These are phyloP conservation scores for Tyrannus savana DNA, from an alignment of 2,113 vertebrate species.

Conservation along the genomic window DNA sequence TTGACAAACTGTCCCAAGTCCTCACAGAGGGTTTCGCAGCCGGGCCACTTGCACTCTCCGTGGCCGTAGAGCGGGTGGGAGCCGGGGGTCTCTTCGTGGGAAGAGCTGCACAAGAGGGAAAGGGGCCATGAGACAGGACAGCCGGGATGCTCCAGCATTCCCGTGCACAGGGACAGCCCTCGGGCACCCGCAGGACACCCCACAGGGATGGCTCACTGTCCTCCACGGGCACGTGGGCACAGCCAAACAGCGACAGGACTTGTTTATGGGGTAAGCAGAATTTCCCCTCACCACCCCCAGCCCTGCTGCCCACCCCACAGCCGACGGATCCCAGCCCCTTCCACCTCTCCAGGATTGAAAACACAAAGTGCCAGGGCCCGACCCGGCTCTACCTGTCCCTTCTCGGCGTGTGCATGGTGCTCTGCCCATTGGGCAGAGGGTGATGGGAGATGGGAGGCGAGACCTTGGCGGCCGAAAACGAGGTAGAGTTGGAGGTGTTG, in stretches of 20 bases:
- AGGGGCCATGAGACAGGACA: not conserved
- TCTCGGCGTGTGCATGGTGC: slow-evolving; percentile 91
- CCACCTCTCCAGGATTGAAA: not conserved
- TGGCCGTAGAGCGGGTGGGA: slow-evolving; percentile 97
- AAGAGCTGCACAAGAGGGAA: slow-evolving; percentile 68
- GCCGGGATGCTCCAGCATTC: rapidly evolving
- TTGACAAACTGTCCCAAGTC: slow-evolving; percentile 99
- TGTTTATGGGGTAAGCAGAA: not conserved
- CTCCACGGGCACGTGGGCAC: rapidly evolving
- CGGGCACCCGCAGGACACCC: not conserved
- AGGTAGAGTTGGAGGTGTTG: slow-evolving; percentile 96
- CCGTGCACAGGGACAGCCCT: rapidly evolving
- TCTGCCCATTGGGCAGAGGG: slow-evolving; percentile 94
- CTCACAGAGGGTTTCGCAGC: slow-evolving; percentile 98
- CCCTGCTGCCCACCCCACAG: not conserved
- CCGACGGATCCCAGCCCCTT: not conserved
- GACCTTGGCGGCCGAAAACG: slow-evolving; percentile 92
- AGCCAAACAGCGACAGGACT: rapidly evolving
- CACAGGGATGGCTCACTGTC: rapidly evolving
- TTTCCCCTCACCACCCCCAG: not conserved
- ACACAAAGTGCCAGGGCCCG: not conserved
- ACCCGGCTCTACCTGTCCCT: slow-evolving; percentile 89
- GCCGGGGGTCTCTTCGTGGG: slow-evolving; percentile 88
- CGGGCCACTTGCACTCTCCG: slow-evolving; percentile 98
- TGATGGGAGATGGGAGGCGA: slow-evolving; percentile 93